A percentile compares a stretch with the other conserved stretches of the same genome.
Evolutionary conservation across 2,888 invertebrate genomes (phyloP).

Genomic region (Microctonus brassicae): DNA sequence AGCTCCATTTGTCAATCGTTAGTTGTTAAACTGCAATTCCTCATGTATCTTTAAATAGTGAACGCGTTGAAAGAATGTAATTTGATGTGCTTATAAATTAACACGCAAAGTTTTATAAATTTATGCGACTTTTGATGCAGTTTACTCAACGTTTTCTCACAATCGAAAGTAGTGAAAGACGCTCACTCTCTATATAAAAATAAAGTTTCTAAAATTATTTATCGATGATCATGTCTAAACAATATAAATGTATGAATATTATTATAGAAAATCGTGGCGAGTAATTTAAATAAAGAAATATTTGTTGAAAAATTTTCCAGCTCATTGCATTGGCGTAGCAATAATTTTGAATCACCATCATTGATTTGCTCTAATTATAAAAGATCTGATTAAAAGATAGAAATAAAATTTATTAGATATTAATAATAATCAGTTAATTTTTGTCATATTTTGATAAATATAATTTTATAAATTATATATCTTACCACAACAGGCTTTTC

Average conservation of each 20-base stretch:
- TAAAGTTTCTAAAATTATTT: slow-evolving; percentile 54
- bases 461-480: too few species aligned
- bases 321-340: slow-evolving; percentile 39
- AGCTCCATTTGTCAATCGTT: slow-evolving; percentile 33
- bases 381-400: too few species aligned
- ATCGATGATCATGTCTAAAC: slow-evolving; percentile 3
- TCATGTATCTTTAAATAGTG: slow-evolving; percentile 10
- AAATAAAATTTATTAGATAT: not conserved
- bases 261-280: too few species aligned
- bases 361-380: slow-evolving; percentile 51
- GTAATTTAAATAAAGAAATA: too few species aligned
- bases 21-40: slow-evolving; percentile 4
- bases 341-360: slow-evolving; percentile 40
- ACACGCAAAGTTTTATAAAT: slow-evolving; percentile 26
- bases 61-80: slow-evolving; percentile 14
- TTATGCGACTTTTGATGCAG: not conserved
- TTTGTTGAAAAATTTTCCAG: slow-evolving; percentile 45
- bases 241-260: too few species aligned
- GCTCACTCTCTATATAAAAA: slow-evolving; percentile 54
- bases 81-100: slow-evolving; percentile 23
- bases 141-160: slow-evolving; percentile 48
- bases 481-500: slow-evolving; percentile 92
- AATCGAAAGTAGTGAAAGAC: slow-evolving; percentile 61
- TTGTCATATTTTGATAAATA: too few species aligned
- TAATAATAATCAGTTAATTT: too few species aligned